Percentiles rank a stretch among this genome's conserved stretches.
Conservation (phyloP, 1,140 invertebrate genomes). For the Aphaenogaster ashmeadi region DNA sequence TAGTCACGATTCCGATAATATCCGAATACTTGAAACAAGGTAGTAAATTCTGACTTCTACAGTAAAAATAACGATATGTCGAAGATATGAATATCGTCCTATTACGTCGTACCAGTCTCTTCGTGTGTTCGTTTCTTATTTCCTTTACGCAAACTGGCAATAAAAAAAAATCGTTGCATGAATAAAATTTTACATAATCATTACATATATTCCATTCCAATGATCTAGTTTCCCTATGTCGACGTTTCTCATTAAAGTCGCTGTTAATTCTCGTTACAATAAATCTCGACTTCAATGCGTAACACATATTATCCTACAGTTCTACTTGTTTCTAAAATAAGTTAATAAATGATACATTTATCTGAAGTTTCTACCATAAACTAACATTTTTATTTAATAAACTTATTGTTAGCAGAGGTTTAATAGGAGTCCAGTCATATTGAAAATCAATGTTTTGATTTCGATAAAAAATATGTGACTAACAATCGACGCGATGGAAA, state of each 20-base stretch:
- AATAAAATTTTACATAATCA: conserved; percentile 16
- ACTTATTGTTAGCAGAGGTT: neutral
- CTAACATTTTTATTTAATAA: neutral
- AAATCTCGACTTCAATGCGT: neutral
- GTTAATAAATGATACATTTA: conserved; percentile 9
- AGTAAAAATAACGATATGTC: conserved; percentile 23
- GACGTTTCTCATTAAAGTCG: neutral
- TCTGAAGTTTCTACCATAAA: neutral
- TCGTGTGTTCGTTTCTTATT: neutral
- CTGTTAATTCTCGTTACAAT: neutral
- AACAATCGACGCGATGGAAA: neutral
- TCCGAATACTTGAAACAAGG: conserved; percentile 11
- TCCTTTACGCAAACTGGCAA: neutral
- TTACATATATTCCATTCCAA: conserved; percentile 6
- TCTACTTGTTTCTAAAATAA: neutral
- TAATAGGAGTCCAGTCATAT: neutral
- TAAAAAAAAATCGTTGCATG: conserved; percentile 3
- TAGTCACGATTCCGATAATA: neutral
- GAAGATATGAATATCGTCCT: neutral
- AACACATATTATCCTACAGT: neutral
- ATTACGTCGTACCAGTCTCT: neutral
- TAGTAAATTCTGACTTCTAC: conserved; percentile 35
- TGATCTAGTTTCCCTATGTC: neutral
- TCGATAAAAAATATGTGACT: neutral
- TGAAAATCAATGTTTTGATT: conserved; percentile 10